Evolutionary conservation across 2,888 invertebrate species (phyloP).

Genomic region (Agrochola litura): DNA sequence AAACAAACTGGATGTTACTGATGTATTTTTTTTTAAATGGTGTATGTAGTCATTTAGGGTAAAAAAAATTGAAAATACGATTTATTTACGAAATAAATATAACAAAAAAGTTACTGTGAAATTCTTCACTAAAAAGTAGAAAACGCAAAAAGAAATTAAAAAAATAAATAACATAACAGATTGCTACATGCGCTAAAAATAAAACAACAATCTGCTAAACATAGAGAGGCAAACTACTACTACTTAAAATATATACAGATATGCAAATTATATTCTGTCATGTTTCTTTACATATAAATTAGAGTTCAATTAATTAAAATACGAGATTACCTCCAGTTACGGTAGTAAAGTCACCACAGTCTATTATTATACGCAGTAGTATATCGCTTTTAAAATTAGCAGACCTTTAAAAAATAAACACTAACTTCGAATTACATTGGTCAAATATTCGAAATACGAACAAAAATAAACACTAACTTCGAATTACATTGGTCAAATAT

Average conservation of each 20-base stretch:
- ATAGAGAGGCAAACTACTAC: neutral
- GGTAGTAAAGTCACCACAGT: neutral
- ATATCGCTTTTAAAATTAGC: neutral
- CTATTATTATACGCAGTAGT: neutral
- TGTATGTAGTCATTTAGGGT: too few species aligned
- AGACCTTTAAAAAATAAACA: neutral
- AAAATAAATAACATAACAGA: too few species aligned
- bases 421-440: neutral
- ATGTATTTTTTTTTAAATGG: neutral
- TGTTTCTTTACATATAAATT: slow-evolving; percentile 3
- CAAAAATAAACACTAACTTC: neutral
- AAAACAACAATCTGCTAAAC: neutral
- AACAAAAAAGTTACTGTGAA: too few species aligned
- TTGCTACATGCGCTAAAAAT: neutral
- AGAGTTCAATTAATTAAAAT: slow-evolving; percentile 8
- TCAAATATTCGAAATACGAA: neutral
- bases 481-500: neutral
- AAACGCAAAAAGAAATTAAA: neutral
- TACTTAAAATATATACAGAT: neutral
- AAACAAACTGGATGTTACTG: neutral
- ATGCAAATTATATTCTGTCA: neutral
- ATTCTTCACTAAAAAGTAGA: neutral
- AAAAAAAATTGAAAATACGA: neutral
- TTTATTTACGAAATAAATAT: neutral
- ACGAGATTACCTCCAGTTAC: neutral